phyloP scores from a whole-genome alignment of 2,113 vertebrate genomes.

The Alligator sinensis region DNA sequence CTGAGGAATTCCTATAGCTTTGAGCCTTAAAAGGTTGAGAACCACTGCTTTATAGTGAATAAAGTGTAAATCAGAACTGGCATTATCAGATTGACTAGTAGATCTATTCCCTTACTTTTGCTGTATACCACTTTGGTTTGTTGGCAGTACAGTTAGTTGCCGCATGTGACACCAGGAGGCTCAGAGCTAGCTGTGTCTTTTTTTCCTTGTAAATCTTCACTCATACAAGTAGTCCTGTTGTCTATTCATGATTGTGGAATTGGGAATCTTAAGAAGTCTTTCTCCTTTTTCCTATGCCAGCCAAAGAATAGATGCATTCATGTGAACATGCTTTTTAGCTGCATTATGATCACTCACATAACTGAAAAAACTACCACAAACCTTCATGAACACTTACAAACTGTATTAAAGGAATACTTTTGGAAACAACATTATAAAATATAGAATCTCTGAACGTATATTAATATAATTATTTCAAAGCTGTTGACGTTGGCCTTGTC shows the following conservation, averaged over 20 bases:
- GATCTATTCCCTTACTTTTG: background rate
- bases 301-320: background rate
- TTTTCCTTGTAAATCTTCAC: too few species aligned
- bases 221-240: background rate
- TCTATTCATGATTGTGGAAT: background rate
- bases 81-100: background rate
- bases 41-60: too few species aligned
- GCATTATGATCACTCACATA: background rate
- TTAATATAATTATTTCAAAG: too few species aligned
- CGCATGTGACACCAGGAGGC: background rate
- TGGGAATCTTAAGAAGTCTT: background rate
- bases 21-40: too few species aligned
- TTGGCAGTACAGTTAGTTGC: background rate
- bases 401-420: background rate
- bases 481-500: too few species aligned
- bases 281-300: background rate
- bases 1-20: too few species aligned
- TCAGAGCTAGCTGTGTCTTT: background rate
- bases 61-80: background rate
- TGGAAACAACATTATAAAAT: background rate
- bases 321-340: background rate
- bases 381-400: background rate
- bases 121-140: fast-evolving
- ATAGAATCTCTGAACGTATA: background rate
- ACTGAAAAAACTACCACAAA: background rate